Base-by-base conservation (phyloP, 2,888 invertebrate genomes). In the Adela reaumurella region DNA sequence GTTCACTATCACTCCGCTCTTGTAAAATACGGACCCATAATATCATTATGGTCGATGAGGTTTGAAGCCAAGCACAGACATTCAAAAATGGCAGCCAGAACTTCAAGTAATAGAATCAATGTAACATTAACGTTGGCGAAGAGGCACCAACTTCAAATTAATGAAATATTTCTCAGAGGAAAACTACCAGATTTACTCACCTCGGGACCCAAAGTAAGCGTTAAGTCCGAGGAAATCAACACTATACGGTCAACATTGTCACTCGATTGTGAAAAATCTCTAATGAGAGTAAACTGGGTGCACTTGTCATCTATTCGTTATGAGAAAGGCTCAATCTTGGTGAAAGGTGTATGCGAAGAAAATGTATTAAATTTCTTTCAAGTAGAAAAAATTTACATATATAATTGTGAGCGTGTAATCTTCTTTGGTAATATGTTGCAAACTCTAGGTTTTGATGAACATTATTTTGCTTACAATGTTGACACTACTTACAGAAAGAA, bases 51-150 rank as follows among this genome's bases (percentile, higher is more conserved):
- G 24, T 17, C 43, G 10, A 48, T 48, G 47, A 19, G 47, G 17
- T 48, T 24, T 17, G 47, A 48, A 48, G 43, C 47, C 8, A 48
- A 48, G 18, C 47, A 48, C 43, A 48, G 28, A 28, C 24, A 17
- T 14, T 48, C 47, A 24, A 48, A 48, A 43, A 43, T 28, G 16
- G 20, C 47, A n/a, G 47, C 47, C 14, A 48, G 24, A 20, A 24
- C 24, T 24, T 48, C 47, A 43, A 20, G 47, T 43, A 48, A 43
- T 24, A 18, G 24, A 43, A 35, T 17, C 10, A 48, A 48, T 43
- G 28, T 48, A 6, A 43, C 47, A 17, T 17, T 48, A 43, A 24
- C 24, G 8, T 43, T 48, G 18, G 43, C 43, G 16, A 43, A 24
- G 5, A 48, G 43, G 43, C 47, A 48, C 24, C 47, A 48, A 43